A percentile compares a stretch with the other conserved stretches of the same genome.
Conservation (phyloP, 2,113 vertebrate genomes). For the Pollimyrus isidori region DNA sequence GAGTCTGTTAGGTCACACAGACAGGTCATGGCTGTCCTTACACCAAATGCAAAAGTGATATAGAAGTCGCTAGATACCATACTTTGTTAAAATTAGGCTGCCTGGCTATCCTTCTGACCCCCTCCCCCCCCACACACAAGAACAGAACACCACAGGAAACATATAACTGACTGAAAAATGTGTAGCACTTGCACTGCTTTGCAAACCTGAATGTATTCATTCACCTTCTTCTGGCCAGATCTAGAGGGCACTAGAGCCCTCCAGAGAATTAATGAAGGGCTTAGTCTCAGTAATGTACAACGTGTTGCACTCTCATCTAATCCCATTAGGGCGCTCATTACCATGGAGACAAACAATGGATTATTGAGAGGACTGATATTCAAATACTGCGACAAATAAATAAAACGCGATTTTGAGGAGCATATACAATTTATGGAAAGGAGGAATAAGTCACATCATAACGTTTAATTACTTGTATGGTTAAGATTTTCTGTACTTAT, state of each 20-base stretch:
- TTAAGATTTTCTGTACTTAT: not conserved
- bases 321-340: not conserved
- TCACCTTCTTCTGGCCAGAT: not conserved
- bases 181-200: not conserved
- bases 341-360: not conserved
- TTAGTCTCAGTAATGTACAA: not conserved
- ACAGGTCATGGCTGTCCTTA: not conserved
- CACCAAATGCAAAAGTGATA: not conserved
- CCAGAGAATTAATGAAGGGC: not conserved
- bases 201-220: not conserved
- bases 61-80: not conserved
- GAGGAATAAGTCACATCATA: not conserved
- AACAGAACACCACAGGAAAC: not conserved
- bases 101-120: not conserved
- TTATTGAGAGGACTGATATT: not conserved
- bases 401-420: not conserved
- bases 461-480: not conserved
- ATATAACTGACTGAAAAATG: not conserved
- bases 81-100: not conserved
- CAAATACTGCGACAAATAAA: not conserved
- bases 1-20: not conserved
- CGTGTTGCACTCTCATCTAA: not conserved
- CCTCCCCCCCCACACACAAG: not conserved
- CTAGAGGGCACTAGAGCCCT: not conserved
- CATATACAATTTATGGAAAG: not conserved